phyloP scores from a whole-genome alignment of 2,797 vertebrate species.

The Lutjanus argentimaculatus region DNA sequence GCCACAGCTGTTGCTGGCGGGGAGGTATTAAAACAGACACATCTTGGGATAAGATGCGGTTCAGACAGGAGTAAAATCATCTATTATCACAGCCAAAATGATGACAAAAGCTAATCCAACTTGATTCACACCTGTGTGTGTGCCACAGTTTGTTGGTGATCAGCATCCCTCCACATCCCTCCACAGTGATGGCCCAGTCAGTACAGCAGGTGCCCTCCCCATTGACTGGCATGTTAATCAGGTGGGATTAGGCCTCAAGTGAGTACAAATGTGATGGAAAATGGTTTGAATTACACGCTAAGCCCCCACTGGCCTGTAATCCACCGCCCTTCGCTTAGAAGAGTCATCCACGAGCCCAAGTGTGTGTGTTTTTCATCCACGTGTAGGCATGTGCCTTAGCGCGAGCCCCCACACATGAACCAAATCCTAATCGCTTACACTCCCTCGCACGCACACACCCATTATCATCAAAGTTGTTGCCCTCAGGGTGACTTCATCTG shows the following conservation, averaged over 20 bases:
- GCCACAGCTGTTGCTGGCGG: no score
- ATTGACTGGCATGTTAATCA: constrained; percentile 83
- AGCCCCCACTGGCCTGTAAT: constrained; percentile 75
- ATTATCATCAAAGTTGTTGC: constrained; percentile 10
- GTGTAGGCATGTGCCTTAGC: constrained; percentile 3
- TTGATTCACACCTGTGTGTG: constrained; percentile 36
- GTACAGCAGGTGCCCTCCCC: constrained; percentile 71
- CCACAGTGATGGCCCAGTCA: constrained; percentile 20
- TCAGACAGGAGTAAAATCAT: constrained; percentile 4
- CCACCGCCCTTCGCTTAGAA: constrained; percentile 69
- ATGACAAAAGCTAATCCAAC: constrained; percentile 9
- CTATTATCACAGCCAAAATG: constrained; percentile 4
- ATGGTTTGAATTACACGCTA: constrained; percentile 85
- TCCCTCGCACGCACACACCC: constrained; percentile 11
- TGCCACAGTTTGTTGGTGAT: constrained; percentile 31
- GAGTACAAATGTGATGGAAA: constrained; percentile 86
- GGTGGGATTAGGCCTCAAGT: constrained; percentile 78
- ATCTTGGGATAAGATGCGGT: background rate
- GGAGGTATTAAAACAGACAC: background rate
- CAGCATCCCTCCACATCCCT: constrained; percentile 36
- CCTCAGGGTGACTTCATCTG: constrained; percentile 37
- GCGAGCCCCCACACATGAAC: constrained; percentile 22
- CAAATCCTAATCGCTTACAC: constrained; percentile 40
- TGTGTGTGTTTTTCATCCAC: constrained; percentile 26
- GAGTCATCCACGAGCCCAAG: constrained; percentile 58